Evolutionary conservation across 2,113 vertebrate genomes (phyloP).

Genomic region (Silurus glanis): DNA sequence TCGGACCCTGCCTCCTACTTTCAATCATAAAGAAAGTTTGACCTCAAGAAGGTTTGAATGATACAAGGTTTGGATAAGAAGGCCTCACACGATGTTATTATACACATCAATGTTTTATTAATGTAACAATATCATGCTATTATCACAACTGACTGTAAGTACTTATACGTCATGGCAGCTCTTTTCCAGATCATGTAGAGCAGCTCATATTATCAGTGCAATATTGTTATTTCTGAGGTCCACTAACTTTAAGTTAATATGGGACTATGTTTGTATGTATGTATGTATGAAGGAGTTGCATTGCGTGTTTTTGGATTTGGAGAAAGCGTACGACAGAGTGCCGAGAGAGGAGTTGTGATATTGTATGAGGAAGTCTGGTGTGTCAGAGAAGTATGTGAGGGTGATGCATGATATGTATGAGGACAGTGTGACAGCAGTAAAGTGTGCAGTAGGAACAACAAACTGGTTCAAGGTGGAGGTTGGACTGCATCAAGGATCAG

Average conservation of each 20-base stretch:
- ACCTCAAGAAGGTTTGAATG: no score
- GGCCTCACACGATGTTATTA: background rate
- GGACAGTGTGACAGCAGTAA: no score
- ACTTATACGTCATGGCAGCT: background rate
- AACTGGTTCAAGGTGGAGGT: no score
- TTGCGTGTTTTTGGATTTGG: no score
- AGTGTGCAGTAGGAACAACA: no score
- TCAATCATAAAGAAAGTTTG: background rate
- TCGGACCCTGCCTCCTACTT: background rate
- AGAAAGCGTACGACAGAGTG: no score
- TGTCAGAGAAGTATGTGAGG: no score
- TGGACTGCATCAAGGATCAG: no score
- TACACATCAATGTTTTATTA: background rate
- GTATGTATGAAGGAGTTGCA: no score
- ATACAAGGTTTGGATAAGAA: background rate
- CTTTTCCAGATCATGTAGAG: conserved; percentile 7
- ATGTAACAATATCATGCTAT: background rate
- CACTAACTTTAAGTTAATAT: conserved; percentile 9
- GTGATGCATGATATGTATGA: no score
- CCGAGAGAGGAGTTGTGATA: no score
- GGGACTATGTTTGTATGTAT: background rate
- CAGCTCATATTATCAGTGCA: background rate
- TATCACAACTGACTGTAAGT: background rate
- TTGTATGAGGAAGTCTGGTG: no score
- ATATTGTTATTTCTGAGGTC: background rate